Percentiles rank a stretch among this genome's conserved stretches.
Evolutionary conservation across 2,888 invertebrate species (phyloP).

Genomic region (Mythimna vitellina): DNA sequence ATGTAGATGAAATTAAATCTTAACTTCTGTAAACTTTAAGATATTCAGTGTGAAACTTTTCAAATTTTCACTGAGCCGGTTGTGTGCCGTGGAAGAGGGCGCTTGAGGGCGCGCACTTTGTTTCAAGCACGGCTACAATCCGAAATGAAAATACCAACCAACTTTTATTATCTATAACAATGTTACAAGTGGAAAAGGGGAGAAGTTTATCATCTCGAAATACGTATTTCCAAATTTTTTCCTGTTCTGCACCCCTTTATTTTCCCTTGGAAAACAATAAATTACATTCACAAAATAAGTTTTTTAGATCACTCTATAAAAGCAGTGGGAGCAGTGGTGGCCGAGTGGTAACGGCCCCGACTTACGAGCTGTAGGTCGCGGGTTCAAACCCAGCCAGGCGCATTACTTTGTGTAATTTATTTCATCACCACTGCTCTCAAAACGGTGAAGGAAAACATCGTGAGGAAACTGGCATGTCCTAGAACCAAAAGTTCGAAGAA

Average conservation of each 20-base stretch:
- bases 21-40: conserved; percentile 64
- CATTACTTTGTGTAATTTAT: no score
- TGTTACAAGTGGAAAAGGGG: conserved; percentile 38
- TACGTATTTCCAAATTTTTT: conserved; percentile 37
- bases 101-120: conserved; percentile 40
- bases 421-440: no score
- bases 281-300: conserved; percentile 22
- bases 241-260: conserved; percentile 8
- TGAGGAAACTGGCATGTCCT: no score
- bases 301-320: conserved; percentile 16
- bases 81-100: conserved; percentile 47
- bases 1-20: conserved; percentile 70
- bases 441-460: no score
- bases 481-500: no score
- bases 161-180: conserved; percentile 53
- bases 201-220: conserved; percentile 36
- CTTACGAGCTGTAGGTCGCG: no score
- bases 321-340: no score
- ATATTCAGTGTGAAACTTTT: conserved; percentile 70
- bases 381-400: no score
- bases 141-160: conserved; percentile 57
- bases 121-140: conserved; percentile 45
- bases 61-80: conserved; percentile 71
- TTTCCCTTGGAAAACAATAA: conserved; percentile 17
- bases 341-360: no score